A percentile compares a stretch with the other conserved stretches of the same genome.
Evolutionary conservation across 2,797 vertebrate species (phyloP).

Genomic region (Characodon lateralis): DNA sequence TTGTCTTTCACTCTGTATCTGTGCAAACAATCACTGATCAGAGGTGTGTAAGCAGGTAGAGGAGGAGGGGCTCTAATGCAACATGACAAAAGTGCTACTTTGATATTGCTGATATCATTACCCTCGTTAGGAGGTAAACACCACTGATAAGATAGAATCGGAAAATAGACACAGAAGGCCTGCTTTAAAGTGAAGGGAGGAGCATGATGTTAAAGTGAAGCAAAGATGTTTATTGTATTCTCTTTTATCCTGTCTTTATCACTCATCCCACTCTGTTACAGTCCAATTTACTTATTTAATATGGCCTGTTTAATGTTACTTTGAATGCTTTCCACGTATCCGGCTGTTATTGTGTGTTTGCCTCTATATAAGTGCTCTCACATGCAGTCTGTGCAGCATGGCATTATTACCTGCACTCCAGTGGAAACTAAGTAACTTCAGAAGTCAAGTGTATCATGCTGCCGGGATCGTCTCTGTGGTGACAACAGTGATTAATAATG

Average conservation of each 20-base stretch:
- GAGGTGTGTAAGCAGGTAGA: constrained; percentile 69
- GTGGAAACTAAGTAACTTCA: constrained; percentile 75
- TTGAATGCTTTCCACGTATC: constrained; percentile 26
- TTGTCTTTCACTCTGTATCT: constrained; percentile 73
- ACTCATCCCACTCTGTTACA: constrained; percentile 35
- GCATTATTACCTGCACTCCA: constrained; percentile 69
- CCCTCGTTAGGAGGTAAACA: constrained; percentile 78
- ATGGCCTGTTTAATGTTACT: constrained; percentile 22
- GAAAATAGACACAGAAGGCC: constrained; percentile 74
- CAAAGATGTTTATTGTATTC: constrained; percentile 54
- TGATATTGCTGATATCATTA: constrained; percentile 76
- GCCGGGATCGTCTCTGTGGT: constrained; percentile 70
- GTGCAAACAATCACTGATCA: constrained; percentile 79
- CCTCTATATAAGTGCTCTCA: not conserved
- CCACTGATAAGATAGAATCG: constrained; percentile 80
- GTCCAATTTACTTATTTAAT: constrained; percentile 48
- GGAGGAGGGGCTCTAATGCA: constrained; percentile 72
- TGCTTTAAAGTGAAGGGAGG: constrained; percentile 75
- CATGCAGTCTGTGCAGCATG: constrained; percentile 5
- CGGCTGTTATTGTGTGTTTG: constrained; percentile 13
- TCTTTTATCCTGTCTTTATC: constrained; percentile 57
- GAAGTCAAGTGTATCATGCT: constrained; percentile 73
- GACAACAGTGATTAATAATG: constrained; percentile 83
- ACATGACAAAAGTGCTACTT: constrained; percentile 83
- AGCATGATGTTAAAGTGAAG: constrained; percentile 66